These are phyloP conservation scores for Siderastrea siderea DNA, from an alignment of 92 coral and sea anemone species.

Conservation along the genomic window DNA sequence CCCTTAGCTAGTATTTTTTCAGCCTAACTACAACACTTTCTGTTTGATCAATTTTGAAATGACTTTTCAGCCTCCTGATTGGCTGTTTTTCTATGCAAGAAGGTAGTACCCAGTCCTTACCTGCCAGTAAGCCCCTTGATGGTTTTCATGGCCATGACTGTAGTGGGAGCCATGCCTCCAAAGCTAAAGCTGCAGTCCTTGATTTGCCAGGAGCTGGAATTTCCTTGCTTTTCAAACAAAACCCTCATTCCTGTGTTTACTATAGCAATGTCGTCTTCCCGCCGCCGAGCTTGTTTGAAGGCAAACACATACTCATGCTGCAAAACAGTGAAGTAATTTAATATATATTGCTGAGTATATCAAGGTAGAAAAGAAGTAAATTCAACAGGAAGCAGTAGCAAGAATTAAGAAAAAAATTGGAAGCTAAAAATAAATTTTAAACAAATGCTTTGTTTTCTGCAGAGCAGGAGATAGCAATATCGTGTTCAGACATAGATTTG, in stretches of 20 bases:
- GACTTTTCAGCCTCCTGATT: no score
- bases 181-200: constrained; percentile 86
- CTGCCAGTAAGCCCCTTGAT: constrained; percentile 78
- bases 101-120: constrained; percentile 25
- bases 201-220: constrained; percentile 56
- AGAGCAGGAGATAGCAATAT: no score
- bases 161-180: constrained; percentile 95
- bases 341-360: not conserved
- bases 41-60: no score
- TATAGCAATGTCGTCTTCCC: constrained; percentile 94
- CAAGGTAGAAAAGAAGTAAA: not conserved
- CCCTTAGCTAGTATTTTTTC: no score
- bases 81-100: not conserved
- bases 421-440: no score
- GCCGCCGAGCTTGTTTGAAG: constrained; percentile 91
- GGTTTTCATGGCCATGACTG: constrained; percentile 90
- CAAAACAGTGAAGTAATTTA: not conserved
- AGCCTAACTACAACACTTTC: no score
- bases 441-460: no score
- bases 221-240: constrained; percentile 54
- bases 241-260: constrained; percentile 93
- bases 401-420: no score
- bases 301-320: constrained; percentile 87
- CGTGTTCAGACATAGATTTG: no score
- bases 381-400: no score